Evolutionary conservation across 2,888 invertebrate genomes (phyloP).

Genomic region (Quadriops clusia): DNA sequence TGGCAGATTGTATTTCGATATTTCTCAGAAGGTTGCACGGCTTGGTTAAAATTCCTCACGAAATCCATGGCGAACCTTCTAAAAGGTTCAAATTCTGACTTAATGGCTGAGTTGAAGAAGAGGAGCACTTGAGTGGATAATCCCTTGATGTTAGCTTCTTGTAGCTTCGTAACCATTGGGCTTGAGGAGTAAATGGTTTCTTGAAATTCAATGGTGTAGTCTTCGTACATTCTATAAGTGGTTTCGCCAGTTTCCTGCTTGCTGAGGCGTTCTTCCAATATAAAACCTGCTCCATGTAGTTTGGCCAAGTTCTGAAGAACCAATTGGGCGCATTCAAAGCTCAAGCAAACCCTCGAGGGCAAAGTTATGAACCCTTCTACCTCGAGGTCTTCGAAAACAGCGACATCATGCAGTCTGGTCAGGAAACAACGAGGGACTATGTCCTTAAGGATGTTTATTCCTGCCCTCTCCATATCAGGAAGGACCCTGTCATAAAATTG

Average conservation of each 20-base stretch:
- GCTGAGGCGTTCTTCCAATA: constrained; percentile 27
- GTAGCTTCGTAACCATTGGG: neutral
- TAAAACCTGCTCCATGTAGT: constrained; percentile 26
- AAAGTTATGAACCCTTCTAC: constrained; percentile 22
- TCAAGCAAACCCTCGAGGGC: constrained; percentile 15
- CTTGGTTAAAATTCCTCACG: constrained; percentile 17
- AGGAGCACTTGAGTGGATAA: constrained; percentile 7
- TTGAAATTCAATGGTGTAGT: constrained; percentile 19
- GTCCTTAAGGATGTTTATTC: constrained; percentile 18
- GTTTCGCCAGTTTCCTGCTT: constrained; percentile 7
- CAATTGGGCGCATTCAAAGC: constrained; percentile 18
- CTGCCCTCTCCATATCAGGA: constrained; percentile 30
- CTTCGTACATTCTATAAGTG: constrained; percentile 8
- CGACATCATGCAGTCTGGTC: constrained; percentile 20
- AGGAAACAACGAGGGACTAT: constrained; percentile 31
- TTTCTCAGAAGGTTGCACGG: constrained; percentile 28
- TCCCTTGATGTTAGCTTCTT: constrained; percentile 7
- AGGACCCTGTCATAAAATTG: constrained; percentile 27
- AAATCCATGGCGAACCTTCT: constrained; percentile 12
- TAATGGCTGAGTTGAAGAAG: constrained; percentile 1
- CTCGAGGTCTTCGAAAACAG: constrained; percentile 33
- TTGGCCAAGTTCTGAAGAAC: constrained; percentile 21
- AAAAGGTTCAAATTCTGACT: constrained; percentile 8
- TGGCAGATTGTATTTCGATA: constrained; percentile 35
- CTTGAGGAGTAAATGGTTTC: constrained; percentile 28